Evolutionary conservation across 2,888 invertebrate genomes (phyloP), one percentile per base, ranked within the genome.

Genomic region (Dolomedes plantarius): DNA sequence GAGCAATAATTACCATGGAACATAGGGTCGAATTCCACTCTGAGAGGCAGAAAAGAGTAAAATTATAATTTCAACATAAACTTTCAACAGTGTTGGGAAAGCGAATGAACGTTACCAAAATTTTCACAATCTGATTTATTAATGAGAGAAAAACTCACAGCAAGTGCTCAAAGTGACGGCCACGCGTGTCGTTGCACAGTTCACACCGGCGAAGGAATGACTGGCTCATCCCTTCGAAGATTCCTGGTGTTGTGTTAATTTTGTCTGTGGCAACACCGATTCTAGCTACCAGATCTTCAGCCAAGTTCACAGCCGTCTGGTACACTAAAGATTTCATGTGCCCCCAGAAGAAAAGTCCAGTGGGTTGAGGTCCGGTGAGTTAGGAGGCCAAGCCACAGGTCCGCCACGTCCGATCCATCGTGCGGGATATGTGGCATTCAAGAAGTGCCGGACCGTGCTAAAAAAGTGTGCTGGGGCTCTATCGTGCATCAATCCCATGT

Each of bases 401-500:
- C 11, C 11, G 36, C 7, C 36, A 36, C 7, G 36, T 16, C 41
- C 41, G 41, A 46, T 46, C 16, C 16, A 2, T 46, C 16, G 2
- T 46, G 41, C 41, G 9, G 41, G 41, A 46, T 46, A 16, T 46
- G 41, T 46, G 9, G 41, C 16, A 46, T 46, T 46, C 41, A 46
- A 16, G 13, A 13, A 46, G 41, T 46, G 13, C 6, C 16, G 41
- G 16, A 46, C 41, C n/a, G 11, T 13, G 2, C 9, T 2, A 13
- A 16, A 46, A 13, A 46, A 46, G 16, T 46, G 41, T 46, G 41
- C 41, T 46, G 41, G 16, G 41, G 2, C n/a, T 16, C 41, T 2
- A 13, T 46, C 16, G 36, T 46, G 46, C 9, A 46, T 72, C 41
- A 72, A 46, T 72, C 72, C 46, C 72, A 72, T 72, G 50, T 0